Evolutionary conservation across 2,888 invertebrate genomes (phyloP).

Genomic region (Drosophila leonis): DNA sequence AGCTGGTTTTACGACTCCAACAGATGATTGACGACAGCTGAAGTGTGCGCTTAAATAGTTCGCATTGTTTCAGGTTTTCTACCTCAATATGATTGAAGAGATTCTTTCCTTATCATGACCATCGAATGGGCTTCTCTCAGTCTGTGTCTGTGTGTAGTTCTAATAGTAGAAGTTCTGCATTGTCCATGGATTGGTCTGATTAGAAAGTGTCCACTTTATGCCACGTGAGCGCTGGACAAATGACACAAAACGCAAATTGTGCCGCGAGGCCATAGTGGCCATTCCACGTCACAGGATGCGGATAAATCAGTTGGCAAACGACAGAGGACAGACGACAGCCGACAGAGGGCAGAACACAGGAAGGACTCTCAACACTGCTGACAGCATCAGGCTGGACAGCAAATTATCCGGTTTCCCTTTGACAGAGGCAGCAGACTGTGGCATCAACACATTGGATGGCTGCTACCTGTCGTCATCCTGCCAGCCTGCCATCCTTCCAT

Average conservation of each 20-base stretch:
- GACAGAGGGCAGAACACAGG: neutral
- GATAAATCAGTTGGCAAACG: constrained; percentile 31
- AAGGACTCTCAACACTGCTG: constrained; percentile 14
- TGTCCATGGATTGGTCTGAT: constrained; percentile 20
- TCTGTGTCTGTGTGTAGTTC: neutral
- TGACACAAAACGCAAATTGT: constrained; percentile 38
- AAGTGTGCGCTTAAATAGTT: constrained; percentile 3
- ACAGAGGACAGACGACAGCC: constrained; percentile 8
- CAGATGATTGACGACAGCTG: constrained; percentile 34
- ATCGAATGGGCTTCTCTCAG: neutral
- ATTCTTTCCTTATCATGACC: neutral
- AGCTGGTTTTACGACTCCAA: constrained; percentile 24
- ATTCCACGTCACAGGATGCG: constrained; percentile 32
- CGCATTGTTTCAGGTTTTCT: neutral
- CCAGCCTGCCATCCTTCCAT: neutral
- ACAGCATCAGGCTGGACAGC: constrained; percentile 35
- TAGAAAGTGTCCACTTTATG: constrained; percentile 35
- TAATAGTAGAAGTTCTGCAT: neutral
- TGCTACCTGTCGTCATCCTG: neutral
- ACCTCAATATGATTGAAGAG: neutral
- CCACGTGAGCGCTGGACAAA: constrained; percentile 9
- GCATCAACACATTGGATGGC: constrained; percentile 3
- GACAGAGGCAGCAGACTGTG: constrained; percentile 31
- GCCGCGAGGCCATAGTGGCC: constrained; percentile 21
- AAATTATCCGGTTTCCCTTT: constrained; percentile 68